Evolutionary conservation across 1,140 invertebrate species (phyloP).

Genomic region (Phthorimaea operculella): DNA sequence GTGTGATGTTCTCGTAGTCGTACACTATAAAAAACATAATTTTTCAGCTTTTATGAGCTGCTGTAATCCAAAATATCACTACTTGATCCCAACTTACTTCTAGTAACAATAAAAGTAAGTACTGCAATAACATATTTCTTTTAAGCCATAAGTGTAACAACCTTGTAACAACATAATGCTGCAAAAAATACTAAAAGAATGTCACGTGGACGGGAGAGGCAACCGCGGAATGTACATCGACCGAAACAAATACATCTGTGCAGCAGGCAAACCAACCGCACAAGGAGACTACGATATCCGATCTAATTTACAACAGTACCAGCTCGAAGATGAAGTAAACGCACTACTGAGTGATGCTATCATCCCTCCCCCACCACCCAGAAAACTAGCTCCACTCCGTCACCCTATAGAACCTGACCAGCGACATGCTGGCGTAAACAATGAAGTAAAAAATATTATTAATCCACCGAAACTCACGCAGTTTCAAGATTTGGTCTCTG

Average conservation of each 20-base stretch:
- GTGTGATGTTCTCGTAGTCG: no score
- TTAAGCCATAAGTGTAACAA: no score
- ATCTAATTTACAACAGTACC: slow-evolving; percentile 32
- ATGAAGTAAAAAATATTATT: slow-evolving; percentile 19
- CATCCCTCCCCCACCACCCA: slow-evolving; percentile 22
- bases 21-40: no score
- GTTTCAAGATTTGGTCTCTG: slow-evolving; percentile 45
- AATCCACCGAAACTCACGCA: slow-evolving; percentile 38
- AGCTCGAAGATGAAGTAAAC: slow-evolving; percentile 42
- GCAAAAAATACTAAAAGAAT: no score
- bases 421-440: slow-evolving; percentile 15
- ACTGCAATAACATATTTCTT: no score
- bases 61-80: no score
- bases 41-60: no score
- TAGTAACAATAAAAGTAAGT: no score
- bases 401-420: slow-evolving; percentile 16
- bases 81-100: no score
- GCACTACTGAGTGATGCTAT: slow-evolving; percentile 41
- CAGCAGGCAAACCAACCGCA: slow-evolving; percentile 31
- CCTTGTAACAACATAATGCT: no score
- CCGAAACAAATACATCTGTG: slow-evolving; percentile 17
- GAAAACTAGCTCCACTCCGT: slow-evolving; percentile 21
- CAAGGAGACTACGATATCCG: slow-evolving; percentile 21
- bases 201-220: slow-evolving; percentile 14
- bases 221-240: slow-evolving; percentile 24